Evolutionary conservation across 2,797 vertebrate species (phyloP).

Genomic region (Selene dorsalis): DNA sequence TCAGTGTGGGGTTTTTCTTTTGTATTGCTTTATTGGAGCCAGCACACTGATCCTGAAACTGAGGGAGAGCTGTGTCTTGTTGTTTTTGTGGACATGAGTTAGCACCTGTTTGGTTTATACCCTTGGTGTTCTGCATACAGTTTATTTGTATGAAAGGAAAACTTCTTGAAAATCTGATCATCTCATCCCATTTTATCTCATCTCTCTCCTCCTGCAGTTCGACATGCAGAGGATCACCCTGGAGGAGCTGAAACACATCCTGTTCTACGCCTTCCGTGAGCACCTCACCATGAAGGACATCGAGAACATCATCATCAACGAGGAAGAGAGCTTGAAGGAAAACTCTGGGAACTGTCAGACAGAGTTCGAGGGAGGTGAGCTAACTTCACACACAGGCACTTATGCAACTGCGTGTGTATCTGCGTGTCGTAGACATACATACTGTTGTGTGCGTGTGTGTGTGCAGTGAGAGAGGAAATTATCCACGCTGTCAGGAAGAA

Average conservation of each 20-base stretch:
- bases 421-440: constrained; percentile 13
- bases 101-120: not conserved
- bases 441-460: constrained; percentile 11
- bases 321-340: constrained; percentile 98
- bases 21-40: not conserved
- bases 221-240: constrained; percentile 98
- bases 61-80: not conserved
- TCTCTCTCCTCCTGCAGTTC: constrained; percentile 86
- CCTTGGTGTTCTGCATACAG: not conserved
- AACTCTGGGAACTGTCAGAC: constrained; percentile 96
- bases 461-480: constrained; percentile 6
- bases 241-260: constrained; percentile 98
- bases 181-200: constrained; percentile 1
- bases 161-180: not conserved
- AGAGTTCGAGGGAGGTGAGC: constrained; percentile 94
- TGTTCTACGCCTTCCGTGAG: constrained; percentile 98
- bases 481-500: constrained; percentile 52
- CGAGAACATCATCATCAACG: constrained; percentile 98
- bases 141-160: constrained; percentile 23
- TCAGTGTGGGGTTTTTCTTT: not conserved
- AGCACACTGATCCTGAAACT: not conserved
- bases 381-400: constrained; percentile 17
- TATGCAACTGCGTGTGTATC: constrained; percentile 11
- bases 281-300: constrained; percentile 99
- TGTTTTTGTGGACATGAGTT: not conserved